Base-by-base conservation (phyloP, 1,140 invertebrate genomes). In the Ceratoteleas bidentatus region DNA sequence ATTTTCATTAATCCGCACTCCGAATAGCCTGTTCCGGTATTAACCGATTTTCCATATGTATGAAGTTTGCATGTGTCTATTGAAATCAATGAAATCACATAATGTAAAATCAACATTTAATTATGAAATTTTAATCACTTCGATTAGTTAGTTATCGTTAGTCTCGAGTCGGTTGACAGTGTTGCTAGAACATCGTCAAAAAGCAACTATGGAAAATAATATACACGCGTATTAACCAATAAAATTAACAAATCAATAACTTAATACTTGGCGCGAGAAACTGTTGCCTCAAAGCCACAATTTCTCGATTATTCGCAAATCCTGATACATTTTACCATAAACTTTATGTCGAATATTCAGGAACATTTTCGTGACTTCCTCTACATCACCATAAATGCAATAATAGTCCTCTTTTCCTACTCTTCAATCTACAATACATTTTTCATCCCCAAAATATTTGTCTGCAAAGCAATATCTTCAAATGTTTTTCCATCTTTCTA, bases 101-200 rank as follows among this genome's bases (percentile, higher is more conserved):
- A 6, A 53, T 33, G 16, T 53, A 32, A 53, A 53, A 53, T 33
- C 52, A 53, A 53, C 52, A 53, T 33, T 53, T 9, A 53, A 32
- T 57, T 57, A 38, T 13, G 54, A 57, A 57, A 38, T 36, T 57
- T 36, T 57, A 57, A 57, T 36, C 54, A 57, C 54, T 43, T 15
- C 45, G 40, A 49, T 61, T 49, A 61, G 58, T 49, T 61, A 24
- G 24, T 24, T 24, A 24, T 24, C 45, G 58, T 61, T 61, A 47
- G 58, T 49, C 13, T 32, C 11, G 38, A 45, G 45, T 49, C 40
- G 13, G 58, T 13, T 24, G 38, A 58, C 56, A 38, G 54, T 57
- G 54, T 57, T 57, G 54, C 54, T 6, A 57, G 54, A 57, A 13
- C 33, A 40, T 50, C 14, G 16, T 50, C 8, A 16, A 50, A n/a